Conservation (phyloP, 1,140 invertebrate genomes). For the Cyclargus thomasi region DNA sequence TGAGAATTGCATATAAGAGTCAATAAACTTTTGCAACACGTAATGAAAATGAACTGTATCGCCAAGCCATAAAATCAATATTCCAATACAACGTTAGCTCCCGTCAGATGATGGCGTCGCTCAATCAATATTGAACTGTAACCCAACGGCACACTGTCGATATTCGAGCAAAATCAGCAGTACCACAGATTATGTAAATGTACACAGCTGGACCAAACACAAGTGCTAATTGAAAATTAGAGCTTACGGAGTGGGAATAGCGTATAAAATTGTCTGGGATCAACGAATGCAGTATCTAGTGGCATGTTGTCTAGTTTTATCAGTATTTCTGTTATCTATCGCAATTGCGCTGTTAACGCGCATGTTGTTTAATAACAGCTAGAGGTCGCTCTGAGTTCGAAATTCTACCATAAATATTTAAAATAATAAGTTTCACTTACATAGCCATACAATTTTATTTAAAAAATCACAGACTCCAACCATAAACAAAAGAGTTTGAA, state of each 20-base stretch:
- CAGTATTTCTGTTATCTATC: slow-evolving; percentile 36
- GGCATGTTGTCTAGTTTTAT: slow-evolving; percentile 61
- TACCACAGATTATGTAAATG: slow-evolving; percentile 45
- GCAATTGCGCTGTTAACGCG: slow-evolving; percentile 32
- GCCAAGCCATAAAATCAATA: slow-evolving; percentile 11
- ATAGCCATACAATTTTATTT: too few species aligned
- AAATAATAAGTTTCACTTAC: too few species aligned
- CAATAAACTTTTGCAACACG: slow-evolving; percentile 26
- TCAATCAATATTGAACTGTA: background rate
- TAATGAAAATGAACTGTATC: slow-evolving; percentile 22
- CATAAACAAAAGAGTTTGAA: too few species aligned
- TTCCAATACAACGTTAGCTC: slow-evolving; percentile 17
- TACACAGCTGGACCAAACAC: slow-evolving; percentile 38
- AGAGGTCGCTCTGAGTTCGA: too few species aligned
- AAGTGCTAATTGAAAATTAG: background rate
- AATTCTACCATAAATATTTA: too few species aligned
- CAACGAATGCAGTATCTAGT: slow-evolving; percentile 25
- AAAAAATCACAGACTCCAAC: too few species aligned
- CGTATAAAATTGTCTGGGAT: background rate
- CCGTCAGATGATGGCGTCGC: slow-evolving; percentile 18
- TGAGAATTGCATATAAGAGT: slow-evolving; percentile 26
- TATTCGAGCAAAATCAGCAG: background rate
- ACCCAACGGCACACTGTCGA: background rate
- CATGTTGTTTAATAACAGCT: background rate
- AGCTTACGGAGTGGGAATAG: background rate